These are phyloP conservation scores for Ivindomyrus marchei DNA, from an alignment of 2,113 vertebrate species.

Conservation along the genomic window DNA sequence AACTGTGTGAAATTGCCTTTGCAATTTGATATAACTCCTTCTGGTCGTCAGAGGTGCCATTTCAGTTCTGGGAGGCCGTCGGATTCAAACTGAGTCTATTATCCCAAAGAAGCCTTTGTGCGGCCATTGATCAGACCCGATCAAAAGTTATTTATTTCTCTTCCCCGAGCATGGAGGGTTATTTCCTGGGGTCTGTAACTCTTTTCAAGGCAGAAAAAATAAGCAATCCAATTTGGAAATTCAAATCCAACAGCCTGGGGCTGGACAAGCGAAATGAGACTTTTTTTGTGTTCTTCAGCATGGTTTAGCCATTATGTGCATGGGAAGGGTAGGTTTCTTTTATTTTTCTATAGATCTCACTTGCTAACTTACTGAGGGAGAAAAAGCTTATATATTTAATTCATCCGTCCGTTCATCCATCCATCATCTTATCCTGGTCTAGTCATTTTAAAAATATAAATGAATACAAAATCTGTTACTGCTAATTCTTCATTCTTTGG, in stretches of 20 bases:
- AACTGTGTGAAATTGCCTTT: constrained; percentile 15
- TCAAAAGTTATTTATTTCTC: constrained; percentile 8
- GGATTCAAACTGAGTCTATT: constrained; percentile 7
- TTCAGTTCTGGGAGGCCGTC: not conserved
- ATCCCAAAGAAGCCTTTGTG: not conserved
- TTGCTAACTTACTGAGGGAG: not conserved
- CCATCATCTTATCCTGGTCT: not conserved
- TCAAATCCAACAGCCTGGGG: not conserved
- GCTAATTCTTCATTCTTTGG: not conserved
- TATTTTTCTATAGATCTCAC: not conserved
- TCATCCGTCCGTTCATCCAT: not conserved
- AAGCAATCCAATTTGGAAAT: constrained; percentile 12
- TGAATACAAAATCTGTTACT: not conserved
- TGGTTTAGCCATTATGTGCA: not conserved
- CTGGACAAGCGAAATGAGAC: not conserved
- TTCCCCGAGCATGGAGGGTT: not conserved
- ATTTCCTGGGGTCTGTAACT: not conserved
- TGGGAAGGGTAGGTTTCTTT: not conserved
- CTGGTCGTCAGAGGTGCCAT: not conserved
- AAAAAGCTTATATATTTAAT: not conserved
- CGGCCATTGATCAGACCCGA: constrained; percentile 1
- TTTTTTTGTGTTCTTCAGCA: not conserved
- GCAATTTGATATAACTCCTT: constrained; percentile 9
- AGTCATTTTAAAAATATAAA: not conserved
- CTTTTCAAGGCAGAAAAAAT: not conserved